Percentiles rank a stretch among this genome's conserved stretches.
Conservation (phyloP, 2,888 invertebrate species). For the Epirrhoe tristata region DNA sequence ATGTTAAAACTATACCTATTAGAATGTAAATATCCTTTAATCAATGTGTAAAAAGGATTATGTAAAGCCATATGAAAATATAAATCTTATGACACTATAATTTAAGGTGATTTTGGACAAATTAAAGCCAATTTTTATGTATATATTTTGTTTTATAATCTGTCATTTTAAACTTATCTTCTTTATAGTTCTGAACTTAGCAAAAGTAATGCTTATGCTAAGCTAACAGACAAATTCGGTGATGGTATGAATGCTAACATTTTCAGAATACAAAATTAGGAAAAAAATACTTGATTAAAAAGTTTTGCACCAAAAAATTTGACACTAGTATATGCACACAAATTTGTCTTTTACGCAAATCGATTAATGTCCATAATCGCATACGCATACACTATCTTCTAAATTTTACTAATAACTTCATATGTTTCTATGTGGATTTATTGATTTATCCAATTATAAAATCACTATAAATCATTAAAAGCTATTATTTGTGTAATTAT, state of each 20-base stretch:
- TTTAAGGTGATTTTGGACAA: conserved; percentile 47
- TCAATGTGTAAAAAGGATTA: not conserved
- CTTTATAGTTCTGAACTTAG: too few species aligned
- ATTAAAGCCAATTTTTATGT: conserved; percentile 30
- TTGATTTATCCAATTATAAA: not conserved
- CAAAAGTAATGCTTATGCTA: too few species aligned
- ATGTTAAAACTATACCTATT: too few species aligned
- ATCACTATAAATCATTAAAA: not conserved
- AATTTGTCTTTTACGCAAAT: conserved; percentile 27
- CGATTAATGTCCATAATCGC: conserved; percentile 21
- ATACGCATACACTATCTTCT: not conserved
- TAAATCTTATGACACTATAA: conserved; percentile 22
- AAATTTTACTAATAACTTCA: not conserved
- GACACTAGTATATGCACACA: conserved; percentile 21
- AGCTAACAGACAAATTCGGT: not conserved
- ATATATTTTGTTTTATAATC: not conserved
- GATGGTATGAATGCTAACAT: not conserved
- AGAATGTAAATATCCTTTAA: too few species aligned
- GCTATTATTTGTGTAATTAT: not conserved
- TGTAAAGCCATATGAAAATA: not conserved
- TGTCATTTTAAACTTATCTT: too few species aligned
- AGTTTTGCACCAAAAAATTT: conserved; percentile 14
- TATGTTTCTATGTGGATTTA: not conserved
- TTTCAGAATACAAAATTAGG: not conserved
- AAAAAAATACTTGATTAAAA: not conserved